Percentiles rank a stretch among this genome's conserved stretches.
Evolutionary conservation across 1,140 invertebrate genomes (phyloP).

Genomic region (Drosophila pruinosa): DNA sequence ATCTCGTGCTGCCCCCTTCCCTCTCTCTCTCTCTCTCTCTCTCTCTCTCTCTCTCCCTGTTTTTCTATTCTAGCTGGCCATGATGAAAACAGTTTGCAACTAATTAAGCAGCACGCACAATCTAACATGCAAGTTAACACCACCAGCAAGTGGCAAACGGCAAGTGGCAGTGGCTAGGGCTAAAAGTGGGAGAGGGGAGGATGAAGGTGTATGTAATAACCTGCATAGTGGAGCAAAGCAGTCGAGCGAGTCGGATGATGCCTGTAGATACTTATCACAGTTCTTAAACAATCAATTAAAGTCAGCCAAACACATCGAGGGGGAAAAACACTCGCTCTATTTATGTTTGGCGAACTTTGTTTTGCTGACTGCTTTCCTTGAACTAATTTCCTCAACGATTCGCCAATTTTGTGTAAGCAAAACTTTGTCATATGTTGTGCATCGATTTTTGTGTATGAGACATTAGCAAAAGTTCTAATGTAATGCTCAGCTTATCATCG

Average conservation of each 20-base stretch:
- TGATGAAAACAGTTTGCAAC: slow-evolving; percentile 80
- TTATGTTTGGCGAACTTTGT: slow-evolving; percentile 8
- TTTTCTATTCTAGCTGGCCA: background rate
- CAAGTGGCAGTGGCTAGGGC: background rate
- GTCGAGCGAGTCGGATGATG: background rate
- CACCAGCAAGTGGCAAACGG: slow-evolving; percentile 29
- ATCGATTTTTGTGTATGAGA: background rate
- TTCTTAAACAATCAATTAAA: slow-evolving; percentile 40
- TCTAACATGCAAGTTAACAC: slow-evolving; percentile 79
- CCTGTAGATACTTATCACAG: slow-evolving; percentile 33
- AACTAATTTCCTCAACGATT: slow-evolving; percentile 35
- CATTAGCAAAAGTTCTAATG: background rate
- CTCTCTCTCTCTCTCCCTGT: background rate
- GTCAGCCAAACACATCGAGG: background rate
- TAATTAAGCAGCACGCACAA: slow-evolving; percentile 81
- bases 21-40: background rate
- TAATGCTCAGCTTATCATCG: background rate
- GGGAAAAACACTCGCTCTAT: background rate
- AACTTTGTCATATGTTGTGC: background rate
- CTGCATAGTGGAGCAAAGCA: slow-evolving; percentile 29
- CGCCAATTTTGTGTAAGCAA: background rate
- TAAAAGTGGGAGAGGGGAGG: background rate
- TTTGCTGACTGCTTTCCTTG: background rate
- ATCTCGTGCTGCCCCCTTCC: background rate
- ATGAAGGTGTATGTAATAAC: background rate